A percentile compares a stretch with the other conserved stretches of the same genome.
These are phyloP conservation scores for Mythimna loreyi DNA, from an alignment of 2,888 invertebrate species.

Conservation along the genomic window DNA sequence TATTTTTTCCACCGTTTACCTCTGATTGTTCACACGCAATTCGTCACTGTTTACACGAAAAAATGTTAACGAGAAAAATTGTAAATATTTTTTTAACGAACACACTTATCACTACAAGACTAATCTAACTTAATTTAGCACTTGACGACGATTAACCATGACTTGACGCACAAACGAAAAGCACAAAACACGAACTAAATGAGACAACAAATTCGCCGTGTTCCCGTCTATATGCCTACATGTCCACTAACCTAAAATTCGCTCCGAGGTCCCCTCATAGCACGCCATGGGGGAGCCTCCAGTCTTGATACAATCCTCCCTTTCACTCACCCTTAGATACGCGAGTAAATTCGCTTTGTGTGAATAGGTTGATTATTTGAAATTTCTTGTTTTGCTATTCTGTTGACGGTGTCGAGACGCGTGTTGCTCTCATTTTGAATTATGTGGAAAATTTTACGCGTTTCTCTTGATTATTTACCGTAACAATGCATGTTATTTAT, in stretches of 20 bases:
- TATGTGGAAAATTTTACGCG: constrained; percentile 63
- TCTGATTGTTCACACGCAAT: constrained; percentile 63
- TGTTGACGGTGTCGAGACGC: constrained; percentile 68
- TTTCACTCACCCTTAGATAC: constrained; percentile 88
- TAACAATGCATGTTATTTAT: not conserved
- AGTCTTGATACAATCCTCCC: constrained; percentile 88
- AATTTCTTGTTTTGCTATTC: constrained; percentile 81
- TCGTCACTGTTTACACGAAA: constrained; percentile 65
- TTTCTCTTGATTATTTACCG: constrained; percentile 34
- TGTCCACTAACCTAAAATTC: constrained; percentile 91
- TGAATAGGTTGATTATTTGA: constrained; percentile 88
- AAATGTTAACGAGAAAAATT: constrained; percentile 50
- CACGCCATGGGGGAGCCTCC: constrained; percentile 85
- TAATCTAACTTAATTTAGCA: constrained; percentile 74
- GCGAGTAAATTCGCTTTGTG: constrained; percentile 87
- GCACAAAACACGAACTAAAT: constrained; percentile 90
- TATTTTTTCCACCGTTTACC: constrained; percentile 60
- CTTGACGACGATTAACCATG: constrained; percentile 88
- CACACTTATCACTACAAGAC: constrained; percentile 68
- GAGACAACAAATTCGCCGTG: constrained; percentile 91
- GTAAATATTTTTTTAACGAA: constrained; percentile 47
- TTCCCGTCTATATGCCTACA: constrained; percentile 91
- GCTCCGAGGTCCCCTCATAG: constrained; percentile 86
- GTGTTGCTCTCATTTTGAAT: constrained; percentile 55
- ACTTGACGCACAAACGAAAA: constrained; percentile 90